Evolutionary conservation across 2,888 invertebrate genomes (phyloP), one percentile per base, ranked within the genome.

Genomic region (Nomada hirtipes): DNA sequence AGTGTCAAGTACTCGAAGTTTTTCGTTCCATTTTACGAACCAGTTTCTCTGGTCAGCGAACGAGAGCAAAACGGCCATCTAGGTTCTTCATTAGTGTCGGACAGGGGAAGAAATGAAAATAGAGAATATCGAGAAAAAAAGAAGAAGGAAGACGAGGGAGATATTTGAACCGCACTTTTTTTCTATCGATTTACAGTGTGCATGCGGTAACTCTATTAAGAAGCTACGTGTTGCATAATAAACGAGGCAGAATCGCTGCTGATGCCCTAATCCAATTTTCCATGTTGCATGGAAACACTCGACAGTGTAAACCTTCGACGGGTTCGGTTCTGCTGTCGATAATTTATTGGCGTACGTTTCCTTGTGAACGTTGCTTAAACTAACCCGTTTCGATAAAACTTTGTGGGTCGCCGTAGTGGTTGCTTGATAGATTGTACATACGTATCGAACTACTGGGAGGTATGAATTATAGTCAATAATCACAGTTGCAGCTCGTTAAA

Each of bases 261-360:
- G 85, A 84, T 80, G 76, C 79, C 59, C 63, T 89, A 88, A 91
- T 91, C 89, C 89, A 90, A 91, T 91, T 90, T 89, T 87, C 86
- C 79, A 80, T 80, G 82, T 88, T 86, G 82, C 84, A 73, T 75
- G 74, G 87, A 86, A 82, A 85, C 73, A 69, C 81, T 84, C 79
- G 78, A 80, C 73, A 71, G 82, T 60, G 67, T 76, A 80, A 76
- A 70, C 76, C 82, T 77, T 76, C 68, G 67, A n/a, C 70, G 74
- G 55, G 52, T 68, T 60, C 59, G 71, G 52, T 53, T 73, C 53
- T 59, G 42, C 77, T 57, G 72, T 87, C 84, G 60, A 86, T 84
- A 83, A 86, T 79, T 87, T 85, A 79, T 77, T 75, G 64, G 63
- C 26, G 72, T 76, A 63, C 70, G 68, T 72, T 81, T 63, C 57